Percentiles rank a stretch among this genome's conserved stretches.
These are phyloP conservation scores for Cosmia pyralina DNA, from an alignment of 2,888 invertebrate genomes.

Conservation along the genomic window DNA sequence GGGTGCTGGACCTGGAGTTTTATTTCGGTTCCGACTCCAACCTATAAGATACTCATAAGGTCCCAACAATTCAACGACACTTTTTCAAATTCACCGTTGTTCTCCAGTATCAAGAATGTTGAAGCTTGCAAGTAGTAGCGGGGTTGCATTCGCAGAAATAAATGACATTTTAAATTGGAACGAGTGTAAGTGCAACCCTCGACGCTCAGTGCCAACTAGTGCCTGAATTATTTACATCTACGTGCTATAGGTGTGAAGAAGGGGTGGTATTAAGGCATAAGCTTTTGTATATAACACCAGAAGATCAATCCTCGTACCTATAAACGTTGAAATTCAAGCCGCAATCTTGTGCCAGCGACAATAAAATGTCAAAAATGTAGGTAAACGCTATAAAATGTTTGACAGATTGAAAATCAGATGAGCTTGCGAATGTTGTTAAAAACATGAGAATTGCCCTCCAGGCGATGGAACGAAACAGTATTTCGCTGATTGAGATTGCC, in stretches of 20 bases:
- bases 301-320: too few species aligned
- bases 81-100: background rate
- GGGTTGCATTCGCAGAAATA: conserved; percentile 76
- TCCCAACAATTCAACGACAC: too few species aligned
- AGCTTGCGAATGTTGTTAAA: too few species aligned
- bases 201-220: conserved; percentile 63
- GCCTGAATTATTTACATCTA: conserved; percentile 68
- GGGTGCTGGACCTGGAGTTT: too few species aligned
- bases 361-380: too few species aligned
- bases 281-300: conserved; percentile 23
- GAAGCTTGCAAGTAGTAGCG: conserved; percentile 56
- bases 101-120: conserved; percentile 52
- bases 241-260: conserved; percentile 50
- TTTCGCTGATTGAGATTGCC: conserved; percentile 7
- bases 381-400: too few species aligned
- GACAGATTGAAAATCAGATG: too few species aligned
- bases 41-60: too few species aligned
- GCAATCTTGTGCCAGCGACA: too few species aligned
- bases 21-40: too few species aligned
- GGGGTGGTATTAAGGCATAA: conserved; percentile 38
- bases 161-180: conserved; percentile 82
- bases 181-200: conserved; percentile 71
- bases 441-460: too few species aligned
- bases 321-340: too few species aligned
- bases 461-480: background rate